Percentiles rank a stretch among this genome's conserved stretches.
Conservation (phyloP, 2,113 vertebrate species). For the Chaetura pelagica region DNA sequence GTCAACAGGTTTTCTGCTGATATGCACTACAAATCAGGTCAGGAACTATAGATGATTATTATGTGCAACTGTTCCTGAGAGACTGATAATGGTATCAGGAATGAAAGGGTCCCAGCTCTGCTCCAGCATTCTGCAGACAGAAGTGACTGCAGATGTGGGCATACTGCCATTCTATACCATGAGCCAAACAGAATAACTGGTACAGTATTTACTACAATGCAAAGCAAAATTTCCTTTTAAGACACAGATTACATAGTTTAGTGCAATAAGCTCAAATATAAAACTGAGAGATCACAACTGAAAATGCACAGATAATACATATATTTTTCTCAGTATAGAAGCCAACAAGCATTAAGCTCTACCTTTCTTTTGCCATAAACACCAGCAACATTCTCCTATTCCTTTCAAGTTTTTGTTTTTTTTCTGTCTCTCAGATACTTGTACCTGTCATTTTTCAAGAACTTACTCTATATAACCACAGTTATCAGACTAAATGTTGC, state of each 20-base stretch:
- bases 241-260: background rate
- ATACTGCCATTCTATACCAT: background rate
- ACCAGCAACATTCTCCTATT: background rate
- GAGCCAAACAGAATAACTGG: background rate
- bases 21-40: background rate
- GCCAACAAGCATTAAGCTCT: background rate
- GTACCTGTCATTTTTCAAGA: background rate
- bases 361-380: background rate
- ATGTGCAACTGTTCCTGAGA: background rate
- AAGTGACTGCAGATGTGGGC: background rate
- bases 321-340: background rate
- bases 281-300: background rate
- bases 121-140: background rate
- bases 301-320: background rate
- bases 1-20: constrained; percentile 1
- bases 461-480: background rate
- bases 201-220: background rate
- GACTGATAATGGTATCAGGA: constrained; percentile 8
- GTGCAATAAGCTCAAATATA: background rate
- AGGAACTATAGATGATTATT: background rate
- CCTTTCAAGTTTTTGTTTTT: background rate
- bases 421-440: background rate
- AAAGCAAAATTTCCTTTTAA: background rate
- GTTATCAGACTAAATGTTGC: background rate
- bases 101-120: background rate